Conservation (phyloP, 2,113 vertebrate genomes). For the Clupea harengus region DNA sequence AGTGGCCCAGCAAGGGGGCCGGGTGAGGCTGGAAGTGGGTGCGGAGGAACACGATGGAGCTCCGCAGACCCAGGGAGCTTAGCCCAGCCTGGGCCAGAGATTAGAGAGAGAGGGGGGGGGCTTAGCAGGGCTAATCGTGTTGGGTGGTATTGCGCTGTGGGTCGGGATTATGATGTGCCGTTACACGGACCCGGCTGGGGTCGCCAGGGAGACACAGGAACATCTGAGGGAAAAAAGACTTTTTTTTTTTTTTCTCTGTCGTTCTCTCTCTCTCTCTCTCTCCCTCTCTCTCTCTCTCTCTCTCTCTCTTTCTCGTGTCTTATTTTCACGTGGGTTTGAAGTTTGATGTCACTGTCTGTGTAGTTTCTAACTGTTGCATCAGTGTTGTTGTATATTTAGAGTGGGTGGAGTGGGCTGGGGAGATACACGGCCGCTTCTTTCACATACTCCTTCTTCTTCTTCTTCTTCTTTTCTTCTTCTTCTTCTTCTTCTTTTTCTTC, state of each 20-base stretch:
- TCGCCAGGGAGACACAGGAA: not conserved
- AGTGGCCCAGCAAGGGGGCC: slow-evolving; percentile 6
- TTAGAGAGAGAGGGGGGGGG: slow-evolving; percentile 23
- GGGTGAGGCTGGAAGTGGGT: slow-evolving; percentile 16
- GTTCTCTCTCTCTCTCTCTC: not conserved
- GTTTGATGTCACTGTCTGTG: not conserved
- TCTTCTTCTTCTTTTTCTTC: not conserved
- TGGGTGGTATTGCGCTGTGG: slow-evolving; percentile 6
- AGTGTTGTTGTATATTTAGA: not conserved
- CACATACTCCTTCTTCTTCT: not conserved
- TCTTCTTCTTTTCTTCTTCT: not conserved
- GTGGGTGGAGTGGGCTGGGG: not conserved
- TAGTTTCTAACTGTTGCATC: not conserved
- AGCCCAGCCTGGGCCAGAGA: slow-evolving; percentile 35
- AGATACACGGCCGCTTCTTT: not conserved
- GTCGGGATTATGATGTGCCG: not conserved
- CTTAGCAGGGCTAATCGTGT: slow-evolving; percentile 43
- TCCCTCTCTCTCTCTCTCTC: not conserved
- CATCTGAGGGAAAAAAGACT: not conserved
- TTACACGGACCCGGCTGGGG: not conserved
- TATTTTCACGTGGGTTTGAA: not conserved
- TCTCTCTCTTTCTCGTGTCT: not conserved
- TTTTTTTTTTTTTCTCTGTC: not conserved
- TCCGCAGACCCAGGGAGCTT: slow-evolving; percentile 19
- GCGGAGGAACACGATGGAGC: not conserved